Evolutionary conservation across 2,797 vertebrate genomes (phyloP).

Genomic region (Rhodeus uyekii): DNA sequence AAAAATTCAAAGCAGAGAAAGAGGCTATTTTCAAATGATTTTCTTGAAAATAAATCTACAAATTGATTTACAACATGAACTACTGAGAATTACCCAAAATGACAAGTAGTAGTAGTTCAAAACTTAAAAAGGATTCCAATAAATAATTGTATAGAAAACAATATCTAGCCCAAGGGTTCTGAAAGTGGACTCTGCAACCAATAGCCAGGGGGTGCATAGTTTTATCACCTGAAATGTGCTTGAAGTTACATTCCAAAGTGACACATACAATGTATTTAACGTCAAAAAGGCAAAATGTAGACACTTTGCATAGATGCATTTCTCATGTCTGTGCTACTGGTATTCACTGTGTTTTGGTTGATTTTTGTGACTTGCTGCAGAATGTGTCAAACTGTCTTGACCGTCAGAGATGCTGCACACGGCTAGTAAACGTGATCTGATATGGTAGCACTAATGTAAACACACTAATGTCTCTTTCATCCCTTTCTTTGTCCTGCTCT

Average conservation of each 20-base stretch:
- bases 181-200: background rate
- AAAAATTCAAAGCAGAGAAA: slow-evolving; percentile 64
- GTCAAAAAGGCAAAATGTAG: background rate
- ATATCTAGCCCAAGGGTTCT: background rate
- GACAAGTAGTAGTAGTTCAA: background rate
- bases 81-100: background rate
- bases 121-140: no score
- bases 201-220: no score
- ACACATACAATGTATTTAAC: background rate
- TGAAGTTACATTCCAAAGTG: no score
- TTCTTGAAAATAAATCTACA: slow-evolving; percentile 22
- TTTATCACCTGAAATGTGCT: no score
- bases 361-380: background rate
- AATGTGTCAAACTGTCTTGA: no score
- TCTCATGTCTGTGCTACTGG: background rate
- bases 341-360: background rate
- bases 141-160: background rate
- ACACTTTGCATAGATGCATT: no score
- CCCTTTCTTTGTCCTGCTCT: no score
- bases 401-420: no score
- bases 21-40: slow-evolving; percentile 59
- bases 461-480: no score
- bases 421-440: no score
- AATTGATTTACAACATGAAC: background rate
- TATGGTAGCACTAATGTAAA: no score